Evolutionary conservation across 2,888 invertebrate genomes (phyloP), one percentile per base, ranked within the genome.

Genomic region (Pilophorus perplexus): DNA sequence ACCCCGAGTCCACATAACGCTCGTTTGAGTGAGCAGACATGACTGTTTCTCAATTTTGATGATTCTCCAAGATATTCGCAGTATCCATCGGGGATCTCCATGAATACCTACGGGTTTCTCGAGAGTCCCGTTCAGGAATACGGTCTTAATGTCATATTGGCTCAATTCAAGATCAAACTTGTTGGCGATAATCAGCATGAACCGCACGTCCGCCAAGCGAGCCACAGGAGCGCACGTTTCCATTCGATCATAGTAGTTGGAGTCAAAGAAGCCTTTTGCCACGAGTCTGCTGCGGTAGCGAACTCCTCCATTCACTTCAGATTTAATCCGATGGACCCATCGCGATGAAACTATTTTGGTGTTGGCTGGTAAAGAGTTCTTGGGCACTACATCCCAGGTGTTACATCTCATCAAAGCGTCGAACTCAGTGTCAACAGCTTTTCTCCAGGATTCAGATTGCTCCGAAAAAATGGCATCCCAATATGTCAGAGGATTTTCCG

Each of bases 361-460:
- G 52, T 25, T 52, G 22, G 5, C 8, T 3, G 52, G 52, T 22
- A 52, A 12, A 5, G 14, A 6, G 18, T n/a, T 14, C 16, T 33
- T 54, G 14, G 28, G 14, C 4, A 54, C 16, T 14, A 33, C 16
- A 12, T 54, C 37, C 28, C 54, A 54, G 10, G 54, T 54, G 28
- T 33, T 12, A 16, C 5, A 18, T 54, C 37, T 54, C 2, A 14
- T 16, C 5, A 33, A 37, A 28, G 54, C 54, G 12, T 54, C 20
- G 4, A 54, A 54, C 37, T 54, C 54, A 33, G 33, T 54, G 18
- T 27, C 16, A 5, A 54, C 3, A 12, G 54, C 54, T 54, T 54
- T 37, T 6, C 2, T 33, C 18, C 37, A 54, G 14, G n/a, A 18
- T 33, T 33, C 38, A 18, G 57, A 40, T 8, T 57, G 38, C 16